Evolutionary conservation across 2,797 vertebrate genomes (phyloP).

Genomic region (Eupleurogrammus muticus): DNA sequence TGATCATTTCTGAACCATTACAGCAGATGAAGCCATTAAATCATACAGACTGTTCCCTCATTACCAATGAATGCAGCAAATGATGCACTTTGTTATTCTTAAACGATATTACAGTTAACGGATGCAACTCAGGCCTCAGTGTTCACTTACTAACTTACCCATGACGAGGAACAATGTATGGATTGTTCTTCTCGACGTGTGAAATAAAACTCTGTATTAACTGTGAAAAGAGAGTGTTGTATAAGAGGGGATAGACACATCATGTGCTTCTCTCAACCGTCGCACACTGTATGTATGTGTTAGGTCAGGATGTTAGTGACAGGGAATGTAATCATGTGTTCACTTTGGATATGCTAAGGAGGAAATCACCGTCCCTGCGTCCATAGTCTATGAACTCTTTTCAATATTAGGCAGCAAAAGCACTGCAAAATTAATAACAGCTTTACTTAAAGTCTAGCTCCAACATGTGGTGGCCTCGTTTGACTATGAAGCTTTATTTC

Average conservation of each 20-base stretch:
- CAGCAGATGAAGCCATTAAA: background rate
- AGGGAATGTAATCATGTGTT: background rate
- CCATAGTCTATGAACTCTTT: background rate
- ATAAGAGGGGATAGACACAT: constrained; percentile 5
- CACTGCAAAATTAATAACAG: too few relatives aligned
- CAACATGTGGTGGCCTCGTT: too few relatives aligned
- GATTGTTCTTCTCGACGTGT: background rate
- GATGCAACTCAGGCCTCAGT: background rate
- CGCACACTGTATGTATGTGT: constrained; percentile 7
- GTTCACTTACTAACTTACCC: background rate
- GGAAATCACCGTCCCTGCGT: background rate
- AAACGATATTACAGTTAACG: background rate
- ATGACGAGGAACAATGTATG: background rate
- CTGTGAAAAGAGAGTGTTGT: constrained; percentile 32
- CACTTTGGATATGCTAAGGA: constrained; percentile 3
- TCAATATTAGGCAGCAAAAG: too few relatives aligned
- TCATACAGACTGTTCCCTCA: background rate
- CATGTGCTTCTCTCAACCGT: constrained; percentile 2
- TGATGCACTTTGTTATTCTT: background rate
- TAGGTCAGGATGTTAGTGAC: background rate
- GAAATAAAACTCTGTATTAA: constrained; percentile 25
- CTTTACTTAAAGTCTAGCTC: too few relatives aligned
- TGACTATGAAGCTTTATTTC: background rate
- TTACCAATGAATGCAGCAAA: background rate
- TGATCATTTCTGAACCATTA: background rate